These are phyloP conservation scores for Scaptomyza tumidula DNA, from an alignment of 2,888 invertebrate genomes.

Conservation along the genomic window DNA sequence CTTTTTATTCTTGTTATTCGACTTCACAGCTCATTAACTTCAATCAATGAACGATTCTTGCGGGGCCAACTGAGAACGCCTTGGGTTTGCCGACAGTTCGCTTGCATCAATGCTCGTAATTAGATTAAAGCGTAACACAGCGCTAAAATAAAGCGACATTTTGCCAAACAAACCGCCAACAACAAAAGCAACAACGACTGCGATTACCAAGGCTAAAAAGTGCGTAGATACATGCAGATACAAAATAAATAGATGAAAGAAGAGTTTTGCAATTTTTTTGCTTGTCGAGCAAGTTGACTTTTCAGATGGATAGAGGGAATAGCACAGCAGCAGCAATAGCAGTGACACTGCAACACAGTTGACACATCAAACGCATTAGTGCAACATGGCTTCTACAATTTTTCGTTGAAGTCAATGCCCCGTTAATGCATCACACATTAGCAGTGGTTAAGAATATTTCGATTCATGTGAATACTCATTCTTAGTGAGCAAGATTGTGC, in stretches of 20 bases:
- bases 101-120: constrained; percentile 55
- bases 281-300: background rate
- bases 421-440: constrained; percentile 1
- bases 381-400: constrained; percentile 1
- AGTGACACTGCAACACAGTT: constrained; percentile 27
- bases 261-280: constrained; percentile 52
- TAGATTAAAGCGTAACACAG: constrained; percentile 67
- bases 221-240: constrained; percentile 32
- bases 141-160: constrained; percentile 39
- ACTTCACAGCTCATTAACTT: constrained; percentile 68
- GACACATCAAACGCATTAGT: constrained; percentile 39
- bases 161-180: constrained; percentile 28
- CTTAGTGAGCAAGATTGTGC: background rate
- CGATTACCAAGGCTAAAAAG: constrained; percentile 36
- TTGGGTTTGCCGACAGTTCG: background rate
- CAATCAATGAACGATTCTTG: constrained; percentile 63
- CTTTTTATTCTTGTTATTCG: background rate
- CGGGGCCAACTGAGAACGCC: constrained; percentile 16
- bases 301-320: background rate
- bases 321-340: no score
- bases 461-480: background rate
- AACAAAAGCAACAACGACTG: constrained; percentile 20
- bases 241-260: constrained; percentile 5
- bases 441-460: background rate
- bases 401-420: background rate